A percentile compares a stretch with the other conserved stretches of the same genome.
Conservation (phyloP, 2,797 vertebrate genomes). For the Odontamblyopus lacepedii region DNA sequence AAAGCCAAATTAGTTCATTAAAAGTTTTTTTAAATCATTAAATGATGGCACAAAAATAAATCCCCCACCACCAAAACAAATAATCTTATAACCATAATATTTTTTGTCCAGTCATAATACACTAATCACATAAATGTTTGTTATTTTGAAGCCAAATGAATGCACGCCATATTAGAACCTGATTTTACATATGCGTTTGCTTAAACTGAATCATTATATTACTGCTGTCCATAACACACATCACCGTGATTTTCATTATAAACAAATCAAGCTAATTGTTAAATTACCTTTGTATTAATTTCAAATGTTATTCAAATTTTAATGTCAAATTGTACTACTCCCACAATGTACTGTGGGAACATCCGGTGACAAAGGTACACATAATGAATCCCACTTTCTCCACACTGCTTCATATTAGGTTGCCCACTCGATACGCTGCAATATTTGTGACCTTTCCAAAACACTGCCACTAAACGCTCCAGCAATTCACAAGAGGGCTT, state of each 20-base stretch:
- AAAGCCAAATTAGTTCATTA: background rate
- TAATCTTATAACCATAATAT: background rate
- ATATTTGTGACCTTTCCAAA: slow-evolving; percentile 52
- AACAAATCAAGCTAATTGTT: too few relatives aligned
- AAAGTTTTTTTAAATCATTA: too few relatives aligned
- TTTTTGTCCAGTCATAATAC: background rate
- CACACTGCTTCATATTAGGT: slow-evolving; percentile 54
- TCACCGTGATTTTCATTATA: background rate
- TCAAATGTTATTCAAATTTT: background rate
- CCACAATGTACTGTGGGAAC: slow-evolving; percentile 18
- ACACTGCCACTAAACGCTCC: slow-evolving; percentile 36
- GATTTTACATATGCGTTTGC: background rate
- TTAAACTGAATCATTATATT: background rate
- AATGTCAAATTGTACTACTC: background rate
- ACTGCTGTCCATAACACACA: background rate
- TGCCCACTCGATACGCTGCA: slow-evolving; percentile 43
- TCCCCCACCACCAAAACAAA: background rate
- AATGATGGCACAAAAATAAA: background rate
- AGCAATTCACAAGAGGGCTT: slow-evolving; percentile 27
- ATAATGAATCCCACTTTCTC: slow-evolving; percentile 40
- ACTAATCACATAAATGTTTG: too few relatives aligned
- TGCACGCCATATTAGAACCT: too few relatives aligned
- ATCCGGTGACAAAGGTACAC: slow-evolving; percentile 37
- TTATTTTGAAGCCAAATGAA: too few relatives aligned
- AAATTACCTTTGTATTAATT: background rate